Base-by-base conservation (phyloP, 2,113 vertebrate species). In the Spermophilus dauricus region DNA sequence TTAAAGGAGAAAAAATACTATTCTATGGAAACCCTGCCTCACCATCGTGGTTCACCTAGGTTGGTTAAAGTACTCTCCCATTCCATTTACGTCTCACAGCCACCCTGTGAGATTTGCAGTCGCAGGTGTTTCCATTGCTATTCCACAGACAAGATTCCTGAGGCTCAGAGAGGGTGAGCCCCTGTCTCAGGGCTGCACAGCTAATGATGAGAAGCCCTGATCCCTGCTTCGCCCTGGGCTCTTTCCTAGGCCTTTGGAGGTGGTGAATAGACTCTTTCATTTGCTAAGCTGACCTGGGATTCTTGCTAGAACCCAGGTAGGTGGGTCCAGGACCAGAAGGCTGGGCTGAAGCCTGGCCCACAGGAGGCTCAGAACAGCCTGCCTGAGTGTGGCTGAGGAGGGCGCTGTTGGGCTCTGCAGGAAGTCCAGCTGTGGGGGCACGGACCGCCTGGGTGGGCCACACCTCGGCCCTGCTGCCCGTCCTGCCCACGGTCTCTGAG, bases 81-180 rank as follows among this genome's bases (percentile, higher is more conserved):
- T 16, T 76, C 93, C 39, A 3, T 56, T 45, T 91, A 4, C 17
- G 18, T 26, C 69, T 77, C n/a, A 4, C 32, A 1, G 58, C 67
- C 1, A 2, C 67, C 39, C 37, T 26, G 11, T 48, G 58, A 67
- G 63, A 45, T 63, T 30, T 76, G 39, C 12, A 32, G 69, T 34
- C 10, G 9, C 34, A 5, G 42, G 30, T 22, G 8, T 39, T 32
- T 45, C 83, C 83, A 8, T 45, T 0, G 0, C 42, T 34, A 4
- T 2, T 45, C 37, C 28, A 1, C 30, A 58, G 63, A 26, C 0
- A 3, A n/a, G 72, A 34, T 34, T 53, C 84, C 53, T 1, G 72
- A 84, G 65, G 63, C 72, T 88, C 94, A 89, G 84, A 89, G 61
- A 96, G 70, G 76, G 24, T 69, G 48, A 80, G 58, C 61, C 28